A percentile compares a stretch with the other conserved stretches of the same genome.
Conservation (phyloP, 2,113 vertebrate species). For the Chrysemys picta region DNA sequence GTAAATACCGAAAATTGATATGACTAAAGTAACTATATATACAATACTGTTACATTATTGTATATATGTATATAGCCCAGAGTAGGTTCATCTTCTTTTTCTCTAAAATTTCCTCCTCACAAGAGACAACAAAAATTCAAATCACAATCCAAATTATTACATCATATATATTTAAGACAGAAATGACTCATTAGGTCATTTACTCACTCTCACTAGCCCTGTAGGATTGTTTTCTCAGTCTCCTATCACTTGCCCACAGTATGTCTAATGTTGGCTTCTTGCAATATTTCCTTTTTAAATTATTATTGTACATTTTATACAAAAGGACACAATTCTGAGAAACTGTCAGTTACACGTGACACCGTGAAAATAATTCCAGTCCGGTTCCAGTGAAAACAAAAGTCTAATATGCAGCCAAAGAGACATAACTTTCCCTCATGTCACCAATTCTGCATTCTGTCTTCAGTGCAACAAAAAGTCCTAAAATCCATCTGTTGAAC, state of each 20-base stretch:
- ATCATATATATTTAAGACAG: neutral
- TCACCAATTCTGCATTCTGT: neutral
- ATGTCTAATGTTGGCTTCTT: neutral
- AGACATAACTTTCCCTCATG: neutral
- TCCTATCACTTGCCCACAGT: accelerated
- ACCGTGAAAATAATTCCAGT: neutral
- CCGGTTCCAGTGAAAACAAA: neutral
- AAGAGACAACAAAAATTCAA: neutral
- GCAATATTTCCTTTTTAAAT: neutral
- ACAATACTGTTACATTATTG: neutral
- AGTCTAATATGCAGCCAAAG: neutral
- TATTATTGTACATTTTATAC: neutral
- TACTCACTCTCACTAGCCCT: neutral
- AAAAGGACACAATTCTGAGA: neutral
- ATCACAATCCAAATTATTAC: neutral
- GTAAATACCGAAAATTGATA: neutral
- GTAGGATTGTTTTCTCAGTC: accelerated
- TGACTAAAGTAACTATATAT: neutral
- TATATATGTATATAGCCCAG: neutral
- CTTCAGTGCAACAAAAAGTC: neutral
- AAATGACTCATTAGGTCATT: neutral
- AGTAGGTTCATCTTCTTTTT: neutral
- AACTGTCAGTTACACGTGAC: neutral
- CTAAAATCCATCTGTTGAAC: neutral
- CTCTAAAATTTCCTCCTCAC: neutral